phyloP scores from a whole-genome alignment of 1,140 invertebrate species.

The Hirudo medicinalis region DNA sequence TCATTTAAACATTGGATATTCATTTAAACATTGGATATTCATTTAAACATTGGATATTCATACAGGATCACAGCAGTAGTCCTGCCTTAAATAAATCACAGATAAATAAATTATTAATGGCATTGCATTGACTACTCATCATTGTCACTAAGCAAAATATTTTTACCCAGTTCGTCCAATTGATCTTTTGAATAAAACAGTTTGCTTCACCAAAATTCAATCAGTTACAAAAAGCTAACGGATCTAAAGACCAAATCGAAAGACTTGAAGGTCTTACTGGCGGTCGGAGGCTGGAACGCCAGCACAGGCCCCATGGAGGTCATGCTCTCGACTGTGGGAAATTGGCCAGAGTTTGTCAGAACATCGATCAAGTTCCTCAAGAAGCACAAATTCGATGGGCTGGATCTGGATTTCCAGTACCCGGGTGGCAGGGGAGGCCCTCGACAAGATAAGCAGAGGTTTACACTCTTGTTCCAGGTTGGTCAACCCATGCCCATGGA shows the following conservation, averaged over 20 bases:
- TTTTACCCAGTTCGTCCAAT: too few species aligned
- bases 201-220: background rate
- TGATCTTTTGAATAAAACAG: too few species aligned
- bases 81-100: too few species aligned
- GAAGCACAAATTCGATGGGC: background rate
- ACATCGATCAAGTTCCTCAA: background rate
- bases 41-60: too few species aligned
- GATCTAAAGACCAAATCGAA: background rate
- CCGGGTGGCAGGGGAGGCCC: background rate
- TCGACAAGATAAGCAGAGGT: background rate
- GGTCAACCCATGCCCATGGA: too few species aligned
- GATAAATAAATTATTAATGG: too few species aligned
- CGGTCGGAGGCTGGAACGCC: background rate
- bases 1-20: too few species aligned
- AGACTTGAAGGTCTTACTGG: background rate
- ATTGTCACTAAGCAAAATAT: too few species aligned
- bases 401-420: background rate
- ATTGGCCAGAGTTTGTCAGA: conserved; percentile 1
- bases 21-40: too few species aligned
- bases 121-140: too few species aligned
- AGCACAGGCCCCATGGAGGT: background rate
- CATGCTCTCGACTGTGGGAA: background rate
- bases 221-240: background rate
- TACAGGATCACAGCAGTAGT: too few species aligned
- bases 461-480: background rate